A percentile compares a stretch with the other conserved stretches of the same genome.
Evolutionary conservation across 64 coral and sea anemone genomes (phyloP).

Genomic region (Stichodactyla helianthus): DNA sequence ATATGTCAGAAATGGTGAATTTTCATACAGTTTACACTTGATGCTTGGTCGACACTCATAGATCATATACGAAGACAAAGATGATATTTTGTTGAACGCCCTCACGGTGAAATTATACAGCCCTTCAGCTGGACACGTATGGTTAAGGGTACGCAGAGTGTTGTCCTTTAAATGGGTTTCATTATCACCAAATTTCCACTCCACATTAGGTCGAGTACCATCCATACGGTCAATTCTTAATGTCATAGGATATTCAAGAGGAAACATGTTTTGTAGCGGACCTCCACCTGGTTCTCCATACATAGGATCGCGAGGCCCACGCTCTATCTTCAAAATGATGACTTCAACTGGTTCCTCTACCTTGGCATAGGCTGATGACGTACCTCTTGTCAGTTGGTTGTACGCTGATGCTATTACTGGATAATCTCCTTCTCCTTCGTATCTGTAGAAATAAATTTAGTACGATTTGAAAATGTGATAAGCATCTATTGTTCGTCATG

Average conservation of each 20-base stretch:
- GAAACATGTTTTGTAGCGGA: constrained; percentile 4
- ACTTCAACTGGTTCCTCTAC: constrained; percentile 1
- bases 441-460: constrained; percentile 2
- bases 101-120: constrained; percentile 4
- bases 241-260: neutral
- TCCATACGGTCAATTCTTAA: neutral
- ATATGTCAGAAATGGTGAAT: neutral
- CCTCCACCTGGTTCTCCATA: neutral
- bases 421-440: neutral
- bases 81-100: constrained; percentile 36
- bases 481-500: too few species aligned
- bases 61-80: constrained; percentile 5
- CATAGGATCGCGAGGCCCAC: neutral
- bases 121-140: constrained; percentile 2
- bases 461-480: too few species aligned
- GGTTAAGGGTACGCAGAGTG: neutral
- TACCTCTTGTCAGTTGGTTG: neutral
- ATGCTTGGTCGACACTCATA: constrained; percentile 16
- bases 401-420: constrained; percentile 3
- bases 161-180: too few species aligned
- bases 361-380: neutral
- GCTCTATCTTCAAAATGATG: constrained; percentile 4
- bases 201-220: neutral
- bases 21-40: neutral
- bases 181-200: neutral